Base-by-base conservation (phyloP, 2,797 vertebrate genomes). In the Sebastes steindachneri region DNA sequence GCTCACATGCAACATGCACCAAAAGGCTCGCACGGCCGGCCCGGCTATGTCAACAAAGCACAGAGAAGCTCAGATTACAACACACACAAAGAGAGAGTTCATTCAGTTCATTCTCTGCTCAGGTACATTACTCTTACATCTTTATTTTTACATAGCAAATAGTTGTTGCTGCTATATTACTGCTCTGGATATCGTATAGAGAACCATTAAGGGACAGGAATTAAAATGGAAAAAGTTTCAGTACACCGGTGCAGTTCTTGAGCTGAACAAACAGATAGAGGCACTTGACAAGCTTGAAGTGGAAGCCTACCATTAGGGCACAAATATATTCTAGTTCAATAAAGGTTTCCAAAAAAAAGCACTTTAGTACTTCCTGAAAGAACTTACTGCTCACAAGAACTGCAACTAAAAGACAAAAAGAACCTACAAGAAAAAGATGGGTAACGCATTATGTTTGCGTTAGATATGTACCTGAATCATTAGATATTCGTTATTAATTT, bases 141-240 rank as follows among this genome's bases (percentile, higher is more conserved):
- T 10, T 17, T 59, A 59, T 29, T 9, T 17, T 29, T 59, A n/a
- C 58, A 59, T 59, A 59, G 9, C 9, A 31, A 60, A 60, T 60
- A 10, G 28, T 31, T 11, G 17, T 60, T 60, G n/a, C 37, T 21
- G 25, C 58, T 31, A 10, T 31, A n/a, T n/a, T 31, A 10, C 29
- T 60, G 17, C 41, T 71, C 10, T 48, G 45, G 45, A 48, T 48
- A 48, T 48, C 0, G 0, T 19, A 19, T 48, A 48, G 15, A 48
- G 7, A 7, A 19, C 17, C 17, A 19, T 68, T 51, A 15, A 75
- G 57, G 41, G 23, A 14, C 2, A 23, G 59, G 19, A 70, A 59
- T 8, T 1, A 33, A 71, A 85, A 82, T 62, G 45, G 10, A 62
- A 66, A 70, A 58, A 23, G 10, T 60, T 7, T 3, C 25, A 60